phyloP scores from a whole-genome alignment of 1,140 invertebrate species.

The Chymomyza costata region DNA sequence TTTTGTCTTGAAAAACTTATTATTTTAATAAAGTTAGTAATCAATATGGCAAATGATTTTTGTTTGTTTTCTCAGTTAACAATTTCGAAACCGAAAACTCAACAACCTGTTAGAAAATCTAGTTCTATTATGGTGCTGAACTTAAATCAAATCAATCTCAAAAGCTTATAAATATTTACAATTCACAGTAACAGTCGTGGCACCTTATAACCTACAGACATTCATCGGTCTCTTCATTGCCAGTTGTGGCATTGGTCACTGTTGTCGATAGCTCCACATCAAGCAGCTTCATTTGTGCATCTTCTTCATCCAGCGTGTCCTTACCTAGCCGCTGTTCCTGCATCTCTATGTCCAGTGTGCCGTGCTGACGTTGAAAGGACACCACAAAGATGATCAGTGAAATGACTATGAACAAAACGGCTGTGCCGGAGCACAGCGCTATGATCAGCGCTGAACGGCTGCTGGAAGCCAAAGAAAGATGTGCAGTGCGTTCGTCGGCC shows the following conservation, averaged over 20 bases:
- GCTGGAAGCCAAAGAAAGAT: conserved; percentile 33
- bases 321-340: conserved; percentile 65
- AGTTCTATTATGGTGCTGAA: conserved; percentile 10
- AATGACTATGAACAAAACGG: conserved; percentile 55
- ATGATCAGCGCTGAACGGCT: conserved; percentile 59
- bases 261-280: conserved; percentile 56
- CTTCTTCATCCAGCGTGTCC: conserved; percentile 61
- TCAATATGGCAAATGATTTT: conserved; percentile 58
- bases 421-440: conserved; percentile 54
- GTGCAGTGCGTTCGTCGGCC: conserved; percentile 52
- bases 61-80: conserved; percentile 33
- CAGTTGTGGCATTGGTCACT: conserved; percentile 37
- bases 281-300: conserved; percentile 60
- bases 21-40: conserved; percentile 35
- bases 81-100: conserved; percentile 31
- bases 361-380: conserved; percentile 64
- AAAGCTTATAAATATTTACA: conserved; percentile 55
- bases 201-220: conserved; percentile 40
- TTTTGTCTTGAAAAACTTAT: conserved; percentile 14
- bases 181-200: conserved; percentile 17
- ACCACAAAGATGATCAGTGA: conserved; percentile 60
- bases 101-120: conserved; percentile 41
- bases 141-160: conserved; percentile 17
- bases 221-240: conserved; percentile 57
- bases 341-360: conserved; percentile 69